Percentiles rank a stretch among this genome's conserved stretches.
Conservation (phyloP, 2,888 invertebrate species). For the Apodemia duryi region DNA sequence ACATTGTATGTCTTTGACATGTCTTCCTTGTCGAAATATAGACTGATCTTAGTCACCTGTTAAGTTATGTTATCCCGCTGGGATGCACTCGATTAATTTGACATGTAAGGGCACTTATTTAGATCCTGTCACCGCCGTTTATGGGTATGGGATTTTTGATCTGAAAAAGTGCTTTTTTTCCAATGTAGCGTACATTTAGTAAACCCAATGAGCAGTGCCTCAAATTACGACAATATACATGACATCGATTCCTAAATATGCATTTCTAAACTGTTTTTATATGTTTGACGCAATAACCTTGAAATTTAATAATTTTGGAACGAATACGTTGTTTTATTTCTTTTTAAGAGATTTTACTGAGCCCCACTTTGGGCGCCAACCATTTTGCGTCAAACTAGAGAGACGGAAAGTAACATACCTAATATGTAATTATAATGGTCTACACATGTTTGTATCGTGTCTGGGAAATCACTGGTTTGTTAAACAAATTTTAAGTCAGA, state of each 20-base stretch:
- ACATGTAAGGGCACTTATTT: slow-evolving; percentile 66
- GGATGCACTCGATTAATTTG: slow-evolving; percentile 71
- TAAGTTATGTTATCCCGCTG: slow-evolving; percentile 57
- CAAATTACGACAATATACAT: slow-evolving; percentile 65
- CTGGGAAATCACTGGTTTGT: background rate
- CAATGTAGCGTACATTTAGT: slow-evolving; percentile 30
- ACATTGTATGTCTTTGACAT: slow-evolving; percentile 37
- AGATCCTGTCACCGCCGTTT: slow-evolving; percentile 39
- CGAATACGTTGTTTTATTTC: background rate
- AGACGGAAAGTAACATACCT: slow-evolving; percentile 1
- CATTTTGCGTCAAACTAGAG: slow-evolving; percentile 10
- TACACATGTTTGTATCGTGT: slow-evolving; percentile 2
- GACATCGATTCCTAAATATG: slow-evolving; percentile 42
- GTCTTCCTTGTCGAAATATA: slow-evolving; percentile 68
- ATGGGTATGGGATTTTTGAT: slow-evolving; percentile 35
- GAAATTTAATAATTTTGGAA: background rate
- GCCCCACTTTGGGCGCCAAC: background rate
- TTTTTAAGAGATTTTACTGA: too few relatives aligned
- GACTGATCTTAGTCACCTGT: slow-evolving; percentile 64
- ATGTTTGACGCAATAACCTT: slow-evolving; percentile 15
- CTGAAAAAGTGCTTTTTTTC: slow-evolving; percentile 64
- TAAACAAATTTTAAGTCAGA: background rate
- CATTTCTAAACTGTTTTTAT: slow-evolving; percentile 22
- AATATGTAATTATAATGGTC: background rate
- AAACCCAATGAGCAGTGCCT: slow-evolving; percentile 66